These are phyloP conservation scores for Semnopithecus entellus DNA, from an alignment of 2,113 vertebrate genomes.

Conservation along the genomic window DNA sequence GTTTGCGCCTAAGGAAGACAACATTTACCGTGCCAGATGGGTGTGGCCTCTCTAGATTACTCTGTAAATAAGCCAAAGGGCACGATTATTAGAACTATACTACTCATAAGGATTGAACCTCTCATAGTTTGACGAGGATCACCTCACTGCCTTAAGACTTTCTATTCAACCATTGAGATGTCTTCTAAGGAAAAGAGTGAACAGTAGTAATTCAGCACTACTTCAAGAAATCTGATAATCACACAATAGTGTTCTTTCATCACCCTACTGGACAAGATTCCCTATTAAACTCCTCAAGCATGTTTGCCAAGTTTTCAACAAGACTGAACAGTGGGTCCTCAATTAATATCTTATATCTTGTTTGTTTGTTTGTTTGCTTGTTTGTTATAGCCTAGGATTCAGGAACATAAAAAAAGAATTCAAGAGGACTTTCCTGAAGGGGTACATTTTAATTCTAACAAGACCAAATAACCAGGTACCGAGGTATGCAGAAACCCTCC, in stretches of 20 bases:
- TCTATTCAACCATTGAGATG: neutral
- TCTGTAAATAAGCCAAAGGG: neutral
- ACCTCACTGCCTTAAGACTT: neutral
- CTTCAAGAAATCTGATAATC: neutral
- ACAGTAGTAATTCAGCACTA: neutral
- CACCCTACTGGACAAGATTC: neutral
- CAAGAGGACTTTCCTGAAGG: neutral
- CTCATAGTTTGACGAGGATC: neutral
- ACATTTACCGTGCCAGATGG: neutral
- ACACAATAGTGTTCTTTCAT: neutral
- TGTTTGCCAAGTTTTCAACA: neutral
- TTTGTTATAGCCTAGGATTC: neutral
- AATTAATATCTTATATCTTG: neutral
- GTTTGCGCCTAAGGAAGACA: no score
- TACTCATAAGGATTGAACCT: neutral
- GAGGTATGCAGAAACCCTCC: neutral
- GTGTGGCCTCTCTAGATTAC: neutral
- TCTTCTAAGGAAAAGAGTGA: neutral
- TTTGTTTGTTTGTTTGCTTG: neutral
- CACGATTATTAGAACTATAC: neutral
- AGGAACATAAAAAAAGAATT: neutral
- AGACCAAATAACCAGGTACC: neutral
- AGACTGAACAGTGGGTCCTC: neutral
- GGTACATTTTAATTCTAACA: conserved; percentile 2
- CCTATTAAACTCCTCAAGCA: neutral